A percentile compares a stretch with the other conserved stretches of the same genome.
These are phyloP conservation scores for Philhelius pedissequus DNA, from an alignment of 2,888 invertebrate genomes.

Conservation along the genomic window DNA sequence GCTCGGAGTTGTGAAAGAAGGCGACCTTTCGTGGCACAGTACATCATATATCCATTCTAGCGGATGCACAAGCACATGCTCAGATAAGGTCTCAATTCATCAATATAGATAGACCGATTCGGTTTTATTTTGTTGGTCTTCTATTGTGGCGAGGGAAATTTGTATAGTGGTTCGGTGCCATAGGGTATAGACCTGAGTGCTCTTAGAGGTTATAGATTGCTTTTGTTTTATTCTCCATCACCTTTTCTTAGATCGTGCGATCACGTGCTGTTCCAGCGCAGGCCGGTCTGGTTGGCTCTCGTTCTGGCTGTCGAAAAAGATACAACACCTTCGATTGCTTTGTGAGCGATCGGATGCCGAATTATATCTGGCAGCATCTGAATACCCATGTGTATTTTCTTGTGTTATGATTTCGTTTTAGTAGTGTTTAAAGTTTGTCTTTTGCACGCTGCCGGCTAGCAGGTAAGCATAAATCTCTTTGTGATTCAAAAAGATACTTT, in stretches of 20 bases:
- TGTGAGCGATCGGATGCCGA: conserved; percentile 64
- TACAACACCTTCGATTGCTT: conserved; percentile 56
- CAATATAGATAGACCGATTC: conserved; percentile 3
- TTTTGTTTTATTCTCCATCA: conserved; percentile 13
- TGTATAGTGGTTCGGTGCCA: conserved; percentile 62
- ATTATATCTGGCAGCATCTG: conserved; percentile 61
- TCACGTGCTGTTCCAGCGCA: conserved; percentile 43
- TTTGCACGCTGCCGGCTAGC: background rate
- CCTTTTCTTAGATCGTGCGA: conserved; percentile 51
- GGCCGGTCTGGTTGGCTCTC: background rate
- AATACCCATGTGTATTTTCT: conserved; percentile 25
- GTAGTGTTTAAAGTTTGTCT: background rate
- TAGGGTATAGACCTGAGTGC: background rate
- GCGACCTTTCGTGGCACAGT: conserved; percentile 32
- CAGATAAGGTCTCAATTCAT: conserved; percentile 23
- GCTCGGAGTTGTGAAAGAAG: conserved; percentile 42
- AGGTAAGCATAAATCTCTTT: conserved; percentile 16
- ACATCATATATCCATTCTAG: conserved; percentile 23
- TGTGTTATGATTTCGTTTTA: conserved; percentile 49
- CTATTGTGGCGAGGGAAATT: conserved; percentile 60
- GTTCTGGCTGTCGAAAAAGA: conserved; percentile 52
- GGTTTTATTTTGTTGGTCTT: conserved; percentile 25
- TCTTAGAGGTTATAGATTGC: conserved; percentile 23
- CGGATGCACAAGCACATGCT: conserved; percentile 53
- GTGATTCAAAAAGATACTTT: conserved; percentile 18